phyloP scores from a whole-genome alignment of 2,113 vertebrate genomes.

The Scomber colias region DNA sequence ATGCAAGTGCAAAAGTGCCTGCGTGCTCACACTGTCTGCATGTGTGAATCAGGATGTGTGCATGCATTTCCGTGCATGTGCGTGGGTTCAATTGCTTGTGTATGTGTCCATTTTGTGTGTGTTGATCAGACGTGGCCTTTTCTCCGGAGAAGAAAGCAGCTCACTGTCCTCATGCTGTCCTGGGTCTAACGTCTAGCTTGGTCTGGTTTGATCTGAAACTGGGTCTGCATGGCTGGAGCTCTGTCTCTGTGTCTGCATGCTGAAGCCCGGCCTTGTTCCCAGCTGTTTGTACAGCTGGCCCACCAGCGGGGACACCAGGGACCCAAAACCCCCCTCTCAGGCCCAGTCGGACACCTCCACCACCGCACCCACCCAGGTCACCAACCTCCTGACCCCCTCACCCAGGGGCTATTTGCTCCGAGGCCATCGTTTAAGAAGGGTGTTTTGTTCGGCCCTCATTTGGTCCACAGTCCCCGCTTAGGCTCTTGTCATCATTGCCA shows the following conservation, averaged over 20 bases:
- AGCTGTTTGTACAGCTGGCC: slow-evolving; percentile 87
- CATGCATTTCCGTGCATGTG: slow-evolving; percentile 23
- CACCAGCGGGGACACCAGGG: slow-evolving; percentile 76
- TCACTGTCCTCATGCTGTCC: slow-evolving; percentile 65
- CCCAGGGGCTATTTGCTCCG: slow-evolving; percentile 78
- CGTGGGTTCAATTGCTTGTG: slow-evolving; percentile 28
- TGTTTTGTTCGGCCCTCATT: slow-evolving; percentile 79
- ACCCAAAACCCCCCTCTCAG: slow-evolving; percentile 50
- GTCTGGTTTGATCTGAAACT: slow-evolving; percentile 42
- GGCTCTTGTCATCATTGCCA: slow-evolving; percentile 79
- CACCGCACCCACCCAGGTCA: slow-evolving; percentile 76
- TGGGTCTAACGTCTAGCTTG: slow-evolving; percentile 48
- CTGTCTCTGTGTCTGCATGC: slow-evolving; percentile 57
- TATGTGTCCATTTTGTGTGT: slow-evolving; percentile 34
- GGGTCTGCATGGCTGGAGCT: slow-evolving; percentile 56
- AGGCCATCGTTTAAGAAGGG: slow-evolving; percentile 81
- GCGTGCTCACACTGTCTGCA: not conserved
- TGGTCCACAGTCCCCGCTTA: slow-evolving; percentile 53
- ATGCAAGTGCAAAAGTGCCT: slow-evolving; percentile 5
- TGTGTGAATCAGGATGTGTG: slow-evolving; percentile 28
- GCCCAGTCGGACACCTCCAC: slow-evolving; percentile 76
- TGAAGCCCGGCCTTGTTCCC: slow-evolving; percentile 81
- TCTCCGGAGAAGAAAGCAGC: slow-evolving; percentile 75
- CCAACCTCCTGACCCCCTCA: slow-evolving; percentile 77
- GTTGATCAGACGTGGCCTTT: slow-evolving; percentile 58